Evolutionary conservation across 2,888 invertebrate species (phyloP).

Genomic region (Gymnosoma rotundatum): DNA sequence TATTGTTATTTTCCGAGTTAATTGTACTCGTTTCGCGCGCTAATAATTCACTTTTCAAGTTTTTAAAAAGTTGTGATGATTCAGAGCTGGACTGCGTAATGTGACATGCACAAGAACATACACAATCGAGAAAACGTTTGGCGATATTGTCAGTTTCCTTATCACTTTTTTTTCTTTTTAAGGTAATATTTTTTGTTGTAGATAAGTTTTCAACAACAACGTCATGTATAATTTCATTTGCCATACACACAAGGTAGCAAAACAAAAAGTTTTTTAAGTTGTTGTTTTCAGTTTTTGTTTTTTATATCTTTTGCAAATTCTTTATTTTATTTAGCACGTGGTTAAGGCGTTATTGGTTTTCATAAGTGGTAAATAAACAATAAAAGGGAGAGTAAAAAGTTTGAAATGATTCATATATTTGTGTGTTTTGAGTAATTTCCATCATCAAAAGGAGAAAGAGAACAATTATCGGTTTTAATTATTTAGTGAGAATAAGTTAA

Average conservation of each 20-base stretch:
- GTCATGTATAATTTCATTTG: constrained; percentile 75
- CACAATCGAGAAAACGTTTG: constrained; percentile 39
- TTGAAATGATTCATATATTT: neutral
- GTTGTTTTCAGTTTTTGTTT: neutral
- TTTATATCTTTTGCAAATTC: neutral
- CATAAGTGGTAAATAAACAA: neutral
- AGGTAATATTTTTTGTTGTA: constrained; percentile 11
- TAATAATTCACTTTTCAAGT: constrained; percentile 19
- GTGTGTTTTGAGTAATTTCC: neutral
- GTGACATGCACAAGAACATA: constrained; percentile 27
- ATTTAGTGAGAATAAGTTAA: neutral
- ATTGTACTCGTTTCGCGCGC: neutral
- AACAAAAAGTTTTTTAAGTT: neutral
- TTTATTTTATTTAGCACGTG: constrained; percentile 50
- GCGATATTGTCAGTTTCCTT: constrained; percentile 22
- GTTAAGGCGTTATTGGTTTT: constrained; percentile 18
- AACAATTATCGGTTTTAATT: neutral
- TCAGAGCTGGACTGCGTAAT: constrained; percentile 27
- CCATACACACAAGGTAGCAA: constrained; percentile 75
- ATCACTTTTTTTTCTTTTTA: constrained; percentile 19
- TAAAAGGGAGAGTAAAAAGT: neutral
- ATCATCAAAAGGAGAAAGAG: constrained; percentile 9
- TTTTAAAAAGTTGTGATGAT: constrained; percentile 45
- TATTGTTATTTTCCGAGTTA: neutral
- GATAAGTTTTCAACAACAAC: constrained; percentile 72